phyloP scores from a whole-genome alignment of 1,140 invertebrate species.

The Melitaea cinxia region DNA sequence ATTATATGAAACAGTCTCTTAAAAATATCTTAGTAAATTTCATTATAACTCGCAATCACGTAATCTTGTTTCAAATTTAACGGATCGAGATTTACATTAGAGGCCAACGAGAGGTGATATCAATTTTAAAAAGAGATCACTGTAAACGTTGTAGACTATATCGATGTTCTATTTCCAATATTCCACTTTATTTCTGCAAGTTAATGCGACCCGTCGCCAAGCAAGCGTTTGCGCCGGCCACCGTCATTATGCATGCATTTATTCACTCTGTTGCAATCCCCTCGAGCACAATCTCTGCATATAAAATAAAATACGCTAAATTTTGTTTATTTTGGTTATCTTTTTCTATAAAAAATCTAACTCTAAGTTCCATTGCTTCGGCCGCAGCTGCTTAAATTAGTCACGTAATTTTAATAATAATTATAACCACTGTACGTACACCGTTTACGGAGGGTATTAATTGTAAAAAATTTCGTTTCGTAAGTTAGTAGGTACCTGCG shows the following conservation, averaged over 20 bases:
- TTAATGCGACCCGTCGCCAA: constrained; percentile 20
- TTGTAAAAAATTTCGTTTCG: no score
- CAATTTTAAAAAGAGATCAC: constrained; percentile 21
- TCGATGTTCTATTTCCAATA: constrained; percentile 28
- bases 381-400: no score
- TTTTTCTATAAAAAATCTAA: not conserved
- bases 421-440: no score
- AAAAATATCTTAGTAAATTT: not conserved
- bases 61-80: constrained; percentile 25
- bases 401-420: no score
- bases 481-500: no score
- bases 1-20: no score
- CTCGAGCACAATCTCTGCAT: constrained; percentile 1
- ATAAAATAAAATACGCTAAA: not conserved
- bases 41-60: constrained; percentile 5
- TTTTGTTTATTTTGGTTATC: not conserved
- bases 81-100: constrained; percentile 17
- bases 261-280: constrained; percentile 31
- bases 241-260: constrained; percentile 25
- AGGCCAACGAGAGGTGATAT: constrained; percentile 25
- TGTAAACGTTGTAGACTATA: constrained; percentile 21
- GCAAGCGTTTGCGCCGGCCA: not conserved
- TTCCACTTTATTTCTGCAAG: constrained; percentile 28
- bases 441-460: no score
- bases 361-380: no score